These are phyloP conservation scores for human (Homo sapiens) DNA, from an alignment of 2,113 vertebrate species.

Conservation along the genomic window DNA sequence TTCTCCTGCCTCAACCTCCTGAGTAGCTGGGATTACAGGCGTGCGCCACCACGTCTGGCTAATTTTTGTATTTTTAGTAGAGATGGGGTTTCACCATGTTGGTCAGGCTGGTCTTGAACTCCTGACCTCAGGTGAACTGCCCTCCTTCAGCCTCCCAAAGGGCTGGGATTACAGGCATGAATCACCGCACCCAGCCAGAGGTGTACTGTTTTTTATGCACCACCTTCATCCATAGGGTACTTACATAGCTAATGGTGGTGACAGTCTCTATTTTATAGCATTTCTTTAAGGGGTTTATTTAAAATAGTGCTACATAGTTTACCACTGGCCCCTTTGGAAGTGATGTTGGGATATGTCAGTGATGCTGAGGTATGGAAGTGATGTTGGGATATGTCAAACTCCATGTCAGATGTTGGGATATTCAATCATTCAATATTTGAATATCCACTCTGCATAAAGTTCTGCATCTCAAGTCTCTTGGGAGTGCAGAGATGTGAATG, in stretches of 20 bases:
- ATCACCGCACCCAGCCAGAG: not conserved
- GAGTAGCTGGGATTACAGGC: not conserved
- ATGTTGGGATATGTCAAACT: too few species aligned
- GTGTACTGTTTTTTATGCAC: not conserved
- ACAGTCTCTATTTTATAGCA: not conserved
- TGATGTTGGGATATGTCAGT: not conserved
- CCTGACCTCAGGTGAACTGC: not conserved
- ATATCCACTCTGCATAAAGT: not conserved
- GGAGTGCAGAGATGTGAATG: not conserved
- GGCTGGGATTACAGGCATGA: not conserved
- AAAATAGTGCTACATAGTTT: not conserved
- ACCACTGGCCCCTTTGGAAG: not conserved
- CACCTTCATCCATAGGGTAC: not conserved
- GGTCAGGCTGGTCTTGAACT: not conserved
- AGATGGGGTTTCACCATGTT: not conserved
- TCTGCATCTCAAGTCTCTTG: not conserved
- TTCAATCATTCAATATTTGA: not conserved
- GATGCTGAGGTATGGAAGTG: not conserved
- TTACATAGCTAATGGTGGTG: not conserved
- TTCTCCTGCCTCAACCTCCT: not conserved
- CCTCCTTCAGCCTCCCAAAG: not conserved
- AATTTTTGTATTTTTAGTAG: not conserved
- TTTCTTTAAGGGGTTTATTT: constrained; percentile 15
- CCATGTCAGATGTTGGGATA: too few species aligned
- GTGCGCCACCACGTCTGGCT: too few species aligned